phyloP scores from a whole-genome alignment of 2,113 vertebrate genomes.

The Brachirus orientalis region DNA sequence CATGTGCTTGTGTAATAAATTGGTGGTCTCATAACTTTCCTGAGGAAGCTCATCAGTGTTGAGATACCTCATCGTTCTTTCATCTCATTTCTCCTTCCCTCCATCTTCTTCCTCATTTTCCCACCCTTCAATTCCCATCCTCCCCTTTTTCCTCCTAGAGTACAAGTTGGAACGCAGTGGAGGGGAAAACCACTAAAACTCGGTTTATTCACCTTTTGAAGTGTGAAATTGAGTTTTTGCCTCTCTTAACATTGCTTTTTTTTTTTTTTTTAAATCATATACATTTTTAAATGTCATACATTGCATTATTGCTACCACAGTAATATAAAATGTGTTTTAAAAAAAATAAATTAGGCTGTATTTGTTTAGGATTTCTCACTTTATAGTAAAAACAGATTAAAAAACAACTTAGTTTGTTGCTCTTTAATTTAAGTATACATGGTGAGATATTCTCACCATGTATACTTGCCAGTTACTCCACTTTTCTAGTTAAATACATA shows the following conservation, averaged over 20 bases:
- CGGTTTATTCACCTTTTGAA: conserved; percentile 67
- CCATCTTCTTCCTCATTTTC: conserved; percentile 36
- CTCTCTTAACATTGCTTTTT: conserved; percentile 8
- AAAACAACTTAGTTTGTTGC: background rate
- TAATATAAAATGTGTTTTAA: conserved; percentile 2
- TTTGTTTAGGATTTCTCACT: background rate
- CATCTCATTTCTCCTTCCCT: conserved; percentile 26
- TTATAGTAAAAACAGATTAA: background rate
- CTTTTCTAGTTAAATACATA: background rate
- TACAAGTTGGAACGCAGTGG: conserved; percentile 42
- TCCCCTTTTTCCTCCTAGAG: conserved; percentile 31
- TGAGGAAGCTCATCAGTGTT: conserved; percentile 17
- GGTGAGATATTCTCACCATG: no score
- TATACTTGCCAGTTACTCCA: no score
- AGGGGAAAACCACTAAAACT: conserved; percentile 52
- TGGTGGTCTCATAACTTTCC: no score
- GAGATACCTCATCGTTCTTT: conserved; percentile 31
- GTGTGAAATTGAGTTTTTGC: conserved; percentile 70
- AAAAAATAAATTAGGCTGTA: background rate
- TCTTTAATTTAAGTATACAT: no score
- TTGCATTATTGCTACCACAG: conserved; percentile 10
- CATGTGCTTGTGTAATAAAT: conserved; percentile 32
- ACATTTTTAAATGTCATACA: conserved; percentile 11
- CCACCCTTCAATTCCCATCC: conserved; percentile 42
- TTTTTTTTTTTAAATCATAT: conserved; percentile 13